Evolutionary conservation across 2,113 vertebrate genomes (phyloP), one percentile per base, ranked within the genome.

Genomic region (Hypocryptadius cinnamomeus): DNA sequence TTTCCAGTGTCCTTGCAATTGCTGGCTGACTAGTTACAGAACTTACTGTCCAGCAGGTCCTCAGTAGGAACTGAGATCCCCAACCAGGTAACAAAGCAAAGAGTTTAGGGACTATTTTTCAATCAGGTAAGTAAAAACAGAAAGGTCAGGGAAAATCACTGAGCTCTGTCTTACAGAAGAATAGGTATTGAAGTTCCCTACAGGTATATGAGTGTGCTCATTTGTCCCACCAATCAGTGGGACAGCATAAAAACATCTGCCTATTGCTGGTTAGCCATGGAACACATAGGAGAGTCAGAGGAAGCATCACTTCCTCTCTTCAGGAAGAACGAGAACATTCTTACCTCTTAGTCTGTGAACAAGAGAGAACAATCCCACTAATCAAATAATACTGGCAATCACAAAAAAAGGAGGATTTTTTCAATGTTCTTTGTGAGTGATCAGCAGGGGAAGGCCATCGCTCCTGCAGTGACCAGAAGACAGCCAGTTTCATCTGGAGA

Each of bases 361-460:
- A 76, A 51, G 8, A 22, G 6, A 10, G 48, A 60, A 45, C 31
- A 71, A 8, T 3, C 6, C 8, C 7, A 51, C 19, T 12, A 81
- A 89, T 28, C 37, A 90, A 82, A 27, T 21, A 78, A 35, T 9
- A 91, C 1, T 1, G 2, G 4, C 22, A 91, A 81, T 51, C 6
- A 25, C 5, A 5, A 70, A 73, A 17, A 60, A 18, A 10, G 13
- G 7, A 2, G 11, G 1, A 9, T 51, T 68, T 68, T 66, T 28
- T 15, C 9, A 40, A 11, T 1, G 1, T 35, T 60, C 30, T n/a
- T 53, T 64, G n/a, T 22, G 27, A 92, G n/a, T 2, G 8, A 77
- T 22, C 45, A 84, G 47, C 13, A 65, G 48, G 6, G 33, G 35
- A 44, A n/a, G 19, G 21, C 37, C 37, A 22, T 11, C 0, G 0